Evolutionary conservation across 2,797 vertebrate species (phyloP), one percentile per base, ranked within the genome.

Genomic region (Alfaro cultratus): DNA sequence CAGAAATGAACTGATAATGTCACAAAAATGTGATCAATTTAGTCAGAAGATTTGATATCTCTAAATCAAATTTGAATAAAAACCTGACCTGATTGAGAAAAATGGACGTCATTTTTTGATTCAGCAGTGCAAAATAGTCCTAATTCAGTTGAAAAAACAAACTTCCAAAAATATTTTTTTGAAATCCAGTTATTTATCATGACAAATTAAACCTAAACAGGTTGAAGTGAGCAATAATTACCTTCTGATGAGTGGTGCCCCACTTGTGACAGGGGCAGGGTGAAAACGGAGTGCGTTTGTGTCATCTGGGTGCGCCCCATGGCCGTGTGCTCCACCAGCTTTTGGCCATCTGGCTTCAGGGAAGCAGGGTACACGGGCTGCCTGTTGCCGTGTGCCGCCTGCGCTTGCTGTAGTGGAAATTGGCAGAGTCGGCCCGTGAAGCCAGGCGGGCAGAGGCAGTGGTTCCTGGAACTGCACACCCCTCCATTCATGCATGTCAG

Each of bases 401-500:
- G 96, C 67, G 93, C 89, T 46, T 94, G 83, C 78, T 89, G 93
- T 8, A 96, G 93, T 0, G 97, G 95, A 87, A 96, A 95, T 92
- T 98, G 97, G 92, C 97, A 98, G 89, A 98, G 96, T 15, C 97
- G 96, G 0, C 97, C 97, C 0, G 97, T 97, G 94, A 97, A 98
- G 83, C 97, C 96, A 0, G 96, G 95, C 6, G 96, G 97, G 83
- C 97, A 98, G 75, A 96, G 93, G 84, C 97, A 98, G 91, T 97
- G 96, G 82, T 97, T 97, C 82, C 97, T 95, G 9, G 97, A 97
- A 80, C 95, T 97, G 90, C 97, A 98, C 78, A 97, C 96, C n/a
- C 97, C 97, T 70, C 97, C 97, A 31, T 98, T 98, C 96, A 97
- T 94, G 87, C 97, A 98, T 23, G 97, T 97, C 82, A 98, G 93